Base-by-base conservation (phyloP, 2,113 vertebrate species). In the Halcyon malimbica region DNA sequence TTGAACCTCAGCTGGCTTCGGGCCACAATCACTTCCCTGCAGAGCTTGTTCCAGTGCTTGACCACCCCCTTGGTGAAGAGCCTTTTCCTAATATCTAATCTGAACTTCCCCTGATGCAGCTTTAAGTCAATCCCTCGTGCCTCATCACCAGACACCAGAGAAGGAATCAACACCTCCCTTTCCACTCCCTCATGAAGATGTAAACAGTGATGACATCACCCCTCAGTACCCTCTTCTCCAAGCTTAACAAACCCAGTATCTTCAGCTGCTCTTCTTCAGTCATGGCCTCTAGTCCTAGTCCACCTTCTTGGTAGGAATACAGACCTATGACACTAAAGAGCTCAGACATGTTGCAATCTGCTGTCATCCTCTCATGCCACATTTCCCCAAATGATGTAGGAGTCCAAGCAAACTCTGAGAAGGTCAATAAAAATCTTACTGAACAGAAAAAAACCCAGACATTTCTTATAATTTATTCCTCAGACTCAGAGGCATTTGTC, bases 361-460 rank as follows among this genome's bases (percentile, higher is more conserved):
- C 3, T 3, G 31, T 60, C 70, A 87, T 4, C 35, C 29, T 39
- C 44, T 74, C 16, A 12, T 86, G 62, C 15, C 25, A 37, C 18
- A 16, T 21, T 50, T 89, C 16, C 31, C 68, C 70, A 78, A 87
- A 70, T 31, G 56, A 63, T 0, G 0, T 0, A 67, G 7, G 31
- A 74, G 7, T 41, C 25, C 20, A 68, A 86, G 21, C 2, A 79
- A 88, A 65, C 24, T 56, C n/a, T 17, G 14, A 83, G 37, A 17
- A 41, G 5, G 18, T 33, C 37, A 80, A 65, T 48, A 60, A 76
- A 74, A 69, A 62, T 16, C 14, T 46, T 46, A 73, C 3, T 15
- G 14, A 86, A 10, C 5, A 60, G n/a, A 75, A 69, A 31, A 74
- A 68, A 92, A 37, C 0, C n/a, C n/a, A 60, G 3, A 21, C 3